Conservation (phyloP, 2,113 vertebrate species). For the Gobio gobio region DNA sequence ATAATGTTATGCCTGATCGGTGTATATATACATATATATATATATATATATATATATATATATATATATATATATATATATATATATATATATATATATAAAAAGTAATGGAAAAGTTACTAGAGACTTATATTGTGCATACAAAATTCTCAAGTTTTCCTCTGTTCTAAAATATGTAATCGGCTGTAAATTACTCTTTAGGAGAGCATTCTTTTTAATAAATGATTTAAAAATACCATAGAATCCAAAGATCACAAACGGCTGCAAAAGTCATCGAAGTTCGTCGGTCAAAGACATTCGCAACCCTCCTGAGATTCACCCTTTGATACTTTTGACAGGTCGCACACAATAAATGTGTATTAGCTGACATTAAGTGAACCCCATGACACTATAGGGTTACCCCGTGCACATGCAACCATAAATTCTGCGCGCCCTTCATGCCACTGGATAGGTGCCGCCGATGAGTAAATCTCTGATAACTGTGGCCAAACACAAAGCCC, state of each 20-base stretch:
- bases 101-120: no score
- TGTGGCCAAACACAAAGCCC: conserved; percentile 64
- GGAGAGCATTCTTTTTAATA: no score
- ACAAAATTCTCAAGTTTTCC: no score
- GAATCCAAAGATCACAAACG: neutral
- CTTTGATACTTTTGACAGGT: conserved; percentile 42
- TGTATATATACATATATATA: no score
- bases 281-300: neutral
- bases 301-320: neutral
- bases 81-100: no score
- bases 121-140: no score
- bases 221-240: no score
- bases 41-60: no score
- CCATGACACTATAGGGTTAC: conserved; percentile 60
- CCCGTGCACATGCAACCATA: conserved; percentile 52
- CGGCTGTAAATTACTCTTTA: no score
- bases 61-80: no score
- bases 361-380: conserved; percentile 56
- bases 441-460: conserved; percentile 45
- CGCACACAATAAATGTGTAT: conserved; percentile 58
- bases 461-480: conserved; percentile 58
- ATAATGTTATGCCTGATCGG: no score
- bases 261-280: neutral
- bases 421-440: conserved; percentile 47
- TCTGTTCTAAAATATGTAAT: no score